Evolutionary conservation across 2,888 invertebrate species (phyloP).

Genomic region (Athrips mouffetella): DNA sequence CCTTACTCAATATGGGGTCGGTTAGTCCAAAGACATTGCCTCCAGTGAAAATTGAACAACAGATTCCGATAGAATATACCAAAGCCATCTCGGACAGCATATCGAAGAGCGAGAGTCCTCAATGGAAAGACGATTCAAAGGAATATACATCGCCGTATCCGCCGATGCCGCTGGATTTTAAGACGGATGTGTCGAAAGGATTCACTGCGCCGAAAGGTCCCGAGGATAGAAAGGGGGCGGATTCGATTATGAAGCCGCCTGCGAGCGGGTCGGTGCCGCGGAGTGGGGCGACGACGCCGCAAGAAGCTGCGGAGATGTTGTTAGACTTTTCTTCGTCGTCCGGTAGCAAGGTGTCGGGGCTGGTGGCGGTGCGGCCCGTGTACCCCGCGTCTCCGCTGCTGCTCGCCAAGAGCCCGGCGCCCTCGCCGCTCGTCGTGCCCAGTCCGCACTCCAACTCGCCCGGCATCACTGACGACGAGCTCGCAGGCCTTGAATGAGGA

Average conservation of each 20-base stretch:
- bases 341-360: slow-evolving; percentile 74
- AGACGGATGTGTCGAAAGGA: slow-evolving; percentile 68
- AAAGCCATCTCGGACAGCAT: slow-evolving; percentile 62
- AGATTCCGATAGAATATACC: slow-evolving; percentile 58
- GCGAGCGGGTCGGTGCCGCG: slow-evolving; percentile 63
- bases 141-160: slow-evolving; percentile 58
- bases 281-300: slow-evolving; percentile 70
- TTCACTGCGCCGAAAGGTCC: slow-evolving; percentile 68
- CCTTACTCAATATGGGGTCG: slow-evolving; percentile 63
- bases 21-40: slow-evolving; percentile 64
- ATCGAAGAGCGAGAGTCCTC: slow-evolving; percentile 56
- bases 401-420: slow-evolving; percentile 87
- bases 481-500: too few relatives aligned
- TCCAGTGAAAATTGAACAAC: slow-evolving; percentile 48
- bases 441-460: slow-evolving; percentile 86
- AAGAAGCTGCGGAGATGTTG: slow-evolving; percentile 81
- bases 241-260: slow-evolving; percentile 70
- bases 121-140: slow-evolving; percentile 65
- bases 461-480: slow-evolving; percentile 91
- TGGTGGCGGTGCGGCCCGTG: slow-evolving; percentile 77
- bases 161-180: slow-evolving; percentile 64
- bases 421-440: slow-evolving; percentile 82
- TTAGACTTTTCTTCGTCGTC: slow-evolving; percentile 81
- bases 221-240: slow-evolving; percentile 69
- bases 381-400: slow-evolving; percentile 83